These are phyloP conservation scores for Leucoma salicis DNA, from an alignment of 2,888 invertebrate species.

Conservation along the genomic window DNA sequence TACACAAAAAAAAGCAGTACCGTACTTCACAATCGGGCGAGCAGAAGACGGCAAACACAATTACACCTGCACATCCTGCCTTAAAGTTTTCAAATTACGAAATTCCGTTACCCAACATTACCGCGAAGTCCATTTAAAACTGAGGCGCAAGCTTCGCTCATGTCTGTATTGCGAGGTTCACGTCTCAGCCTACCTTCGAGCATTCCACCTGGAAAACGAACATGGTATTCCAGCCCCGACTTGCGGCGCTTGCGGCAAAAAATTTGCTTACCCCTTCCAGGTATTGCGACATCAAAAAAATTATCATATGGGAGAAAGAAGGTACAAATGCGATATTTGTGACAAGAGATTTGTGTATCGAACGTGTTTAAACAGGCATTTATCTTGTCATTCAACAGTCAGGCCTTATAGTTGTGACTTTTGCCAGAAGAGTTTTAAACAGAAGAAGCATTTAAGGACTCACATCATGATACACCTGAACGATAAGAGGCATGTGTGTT, in stretches of 20 bases:
- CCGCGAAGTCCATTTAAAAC: constrained; percentile 36
- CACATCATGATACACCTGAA: constrained; percentile 70
- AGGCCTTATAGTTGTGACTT: constrained; percentile 67
- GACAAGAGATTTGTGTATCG: constrained; percentile 60
- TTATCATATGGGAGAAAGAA: constrained; percentile 66
- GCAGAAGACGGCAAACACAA: constrained; percentile 23
- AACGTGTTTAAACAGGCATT: constrained; percentile 59
- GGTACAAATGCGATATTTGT: constrained; percentile 55
- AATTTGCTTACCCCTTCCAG: constrained; percentile 43
- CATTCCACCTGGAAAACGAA: constrained; percentile 43
- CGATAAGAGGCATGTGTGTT: constrained; percentile 60
- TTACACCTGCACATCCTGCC: constrained; percentile 36
- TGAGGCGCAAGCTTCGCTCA: constrained; percentile 34
- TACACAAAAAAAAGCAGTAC: constrained; percentile 9
- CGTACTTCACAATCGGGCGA: constrained; percentile 23
- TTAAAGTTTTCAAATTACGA: constrained; percentile 23
- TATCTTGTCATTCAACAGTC: constrained; percentile 60
- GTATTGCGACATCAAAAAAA: constrained; percentile 56
- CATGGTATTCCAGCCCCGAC: constrained; percentile 46
- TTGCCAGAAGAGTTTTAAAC: constrained; percentile 68
- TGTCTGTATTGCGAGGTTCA: constrained; percentile 32
- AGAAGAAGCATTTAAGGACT: constrained; percentile 51
- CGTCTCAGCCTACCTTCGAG: constrained; percentile 30
- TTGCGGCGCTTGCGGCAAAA: constrained; percentile 51
- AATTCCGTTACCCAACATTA: constrained; percentile 39